Evolutionary conservation across 2,888 invertebrate genomes (phyloP), one percentile per base, ranked within the genome.

Genomic region (Caenorhabditis sp.): DNA sequence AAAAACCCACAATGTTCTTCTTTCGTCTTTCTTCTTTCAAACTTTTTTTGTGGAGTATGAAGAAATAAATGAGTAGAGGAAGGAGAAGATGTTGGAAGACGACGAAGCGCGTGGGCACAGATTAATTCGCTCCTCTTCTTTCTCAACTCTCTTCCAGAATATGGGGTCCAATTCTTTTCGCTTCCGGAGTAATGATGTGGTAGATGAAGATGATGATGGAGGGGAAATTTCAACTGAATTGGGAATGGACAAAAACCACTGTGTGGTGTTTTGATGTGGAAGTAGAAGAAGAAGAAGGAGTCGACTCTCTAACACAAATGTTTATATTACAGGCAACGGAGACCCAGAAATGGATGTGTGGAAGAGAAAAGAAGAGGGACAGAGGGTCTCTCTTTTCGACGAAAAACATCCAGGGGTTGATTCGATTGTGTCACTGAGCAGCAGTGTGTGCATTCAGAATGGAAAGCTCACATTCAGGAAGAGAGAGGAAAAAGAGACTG

Each of bases 91-190:
- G 38, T 35, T 10, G 28, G 58, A 41, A 22, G 16, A 41, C 58
- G 35, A 63, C 58, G 35, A 63, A 73, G 49, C 58, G 75, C 76
- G 76, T 69, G 76, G 76, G 76, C 76, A 68, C 76, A 70, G 77
- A 77, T 77, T 77, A 70, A 70, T 77, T 77, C 51, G 61, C 59
- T 54, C 31, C 61, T 59, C 41, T 14, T 24, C n/a, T n/a, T 24
- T 28, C 51, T 28, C 41, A 19, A 35, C 22, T 22, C 16, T 51
- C 51, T 49, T 61, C 28, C 74, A 54, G 64, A 66, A 66, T 31
- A 66, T 54, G 61, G 24, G 10, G 44, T 63, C 63, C n/a, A 38
- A 24, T 72, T 72, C 59, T 59, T 38, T 19, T 47, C 47, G n/a
- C 28, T 64, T 75, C 68, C 68, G 68, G 68, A 68, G 38, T 66